Conservation (phyloP, 2,888 invertebrate genomes). For the Xestobium rufovillosum region DNA sequence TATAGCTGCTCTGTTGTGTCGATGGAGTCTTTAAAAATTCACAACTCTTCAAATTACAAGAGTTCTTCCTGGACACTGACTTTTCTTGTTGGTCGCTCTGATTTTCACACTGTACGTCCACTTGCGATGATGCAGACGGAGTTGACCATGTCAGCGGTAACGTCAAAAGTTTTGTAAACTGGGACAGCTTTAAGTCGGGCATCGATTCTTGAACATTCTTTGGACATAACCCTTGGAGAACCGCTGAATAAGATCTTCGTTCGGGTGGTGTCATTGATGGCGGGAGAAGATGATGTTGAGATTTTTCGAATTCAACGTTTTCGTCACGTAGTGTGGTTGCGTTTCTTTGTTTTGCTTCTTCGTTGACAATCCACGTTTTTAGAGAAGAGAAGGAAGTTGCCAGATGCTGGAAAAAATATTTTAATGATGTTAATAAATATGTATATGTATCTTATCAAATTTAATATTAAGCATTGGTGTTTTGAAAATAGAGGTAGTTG, state of each 20-base stretch:
- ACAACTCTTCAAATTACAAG: neutral
- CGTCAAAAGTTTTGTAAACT: neutral
- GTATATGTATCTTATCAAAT: no score
- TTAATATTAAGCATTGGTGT: no score
- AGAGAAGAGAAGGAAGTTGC: constrained; percentile 19
- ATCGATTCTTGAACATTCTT: constrained; percentile 13
- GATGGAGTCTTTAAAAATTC: neutral
- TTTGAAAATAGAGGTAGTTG: no score
- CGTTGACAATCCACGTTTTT: neutral
- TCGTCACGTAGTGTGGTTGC: neutral
- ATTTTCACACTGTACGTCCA: no score
- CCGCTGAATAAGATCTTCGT: constrained; percentile 38
- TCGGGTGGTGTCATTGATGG: constrained; percentile 9
- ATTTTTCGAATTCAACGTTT: neutral
- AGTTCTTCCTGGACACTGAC: neutral
- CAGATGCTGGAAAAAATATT: constrained; percentile 23
- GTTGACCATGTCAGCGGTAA: neutral
- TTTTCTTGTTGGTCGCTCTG: no score
- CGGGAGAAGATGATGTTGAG: no score
- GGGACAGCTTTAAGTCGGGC: no score
- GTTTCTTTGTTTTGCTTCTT: neutral
- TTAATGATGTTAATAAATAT: no score
- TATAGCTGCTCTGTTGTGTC: neutral
- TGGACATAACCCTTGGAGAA: constrained; percentile 35
- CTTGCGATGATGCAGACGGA: neutral